Base-by-base conservation (phyloP, 2,888 invertebrate genomes). In the Drosophila setosimentum region DNA sequence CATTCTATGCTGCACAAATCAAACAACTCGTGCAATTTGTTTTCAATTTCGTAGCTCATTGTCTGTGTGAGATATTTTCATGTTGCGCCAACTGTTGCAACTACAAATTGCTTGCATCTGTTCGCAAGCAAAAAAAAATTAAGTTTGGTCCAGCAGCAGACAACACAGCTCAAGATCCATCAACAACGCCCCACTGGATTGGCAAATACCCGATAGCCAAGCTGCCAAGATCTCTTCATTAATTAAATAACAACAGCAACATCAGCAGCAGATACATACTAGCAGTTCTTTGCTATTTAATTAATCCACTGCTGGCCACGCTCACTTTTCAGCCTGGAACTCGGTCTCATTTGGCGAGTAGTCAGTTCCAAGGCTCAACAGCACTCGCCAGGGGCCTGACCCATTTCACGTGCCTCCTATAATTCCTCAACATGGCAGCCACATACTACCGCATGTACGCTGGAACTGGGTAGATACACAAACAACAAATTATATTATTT, bases 401-500 rank as follows among this genome's bases (percentile, higher is more conserved):
- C 89, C 87, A 89, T 86, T 89, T 86, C 68, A 77, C 81, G 78
- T 78, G 75, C 63, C 70, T 42, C 65, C 68, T 61, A 65, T 68
- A 75, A 69, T 50, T 74, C 66, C 55, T 67, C 50, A 72, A 40
- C 51, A 42, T 64, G 70, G 70, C 72, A 54, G 68, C 63, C 49
- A 65, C 70, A 66, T 58, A 45, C 64, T 58, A 49, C 57, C 32
- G 53, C 48, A 29, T 64, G 74, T 68, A 68, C 54, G 59, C 60
- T 45, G n/a, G 55, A 50, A 50, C 60, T 53, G 63, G 16, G 45
- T 45, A 45, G 21, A 45, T 7, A 45, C 24, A 24, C 21, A 45
- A 32, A 30, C 24, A 61, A 57, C 68, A 74, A 62, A 72, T 78
- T 79, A 78, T 89, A 84, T 89, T 89, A 80, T 87, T 87, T 87